A percentile compares a stretch with the other conserved stretches of the same genome.
These are phyloP conservation scores for Heliconius ismenius DNA, from an alignment of 2,888 invertebrate genomes.

Conservation along the genomic window DNA sequence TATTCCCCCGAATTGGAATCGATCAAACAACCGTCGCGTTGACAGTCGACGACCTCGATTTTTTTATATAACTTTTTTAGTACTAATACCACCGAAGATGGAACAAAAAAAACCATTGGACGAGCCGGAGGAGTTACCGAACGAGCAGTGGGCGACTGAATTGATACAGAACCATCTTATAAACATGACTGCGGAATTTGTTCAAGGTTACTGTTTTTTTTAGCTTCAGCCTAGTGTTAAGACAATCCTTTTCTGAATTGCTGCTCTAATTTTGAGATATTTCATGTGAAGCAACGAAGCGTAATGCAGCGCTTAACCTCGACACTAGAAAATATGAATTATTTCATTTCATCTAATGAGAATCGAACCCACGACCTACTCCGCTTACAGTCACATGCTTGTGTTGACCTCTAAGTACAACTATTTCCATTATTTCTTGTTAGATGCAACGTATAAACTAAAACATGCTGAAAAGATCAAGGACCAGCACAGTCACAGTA, in stretches of 20 bases:
- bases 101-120: not conserved
- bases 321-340: too few species aligned
- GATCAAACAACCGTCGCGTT: too few species aligned
- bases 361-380: too few species aligned
- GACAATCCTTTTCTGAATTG: not conserved
- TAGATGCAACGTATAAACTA: slow-evolving; percentile 42
- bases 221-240: not conserved
- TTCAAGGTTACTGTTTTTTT: slow-evolving; percentile 32
- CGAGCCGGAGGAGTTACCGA: not conserved
- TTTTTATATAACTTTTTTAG: not conserved
- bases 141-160: slow-evolving; percentile 13
- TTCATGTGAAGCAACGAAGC: too few species aligned
- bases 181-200: slow-evolving; percentile 41
- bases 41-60: too few species aligned
- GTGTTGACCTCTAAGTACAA: too few species aligned
- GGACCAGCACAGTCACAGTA: slow-evolving; percentile 42
- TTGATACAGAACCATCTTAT: slow-evolving; percentile 30
- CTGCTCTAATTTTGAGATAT: not conserved
- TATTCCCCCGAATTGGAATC: too few species aligned
- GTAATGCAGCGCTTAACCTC: too few species aligned
- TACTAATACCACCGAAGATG: not conserved
- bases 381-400: too few species aligned
- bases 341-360: too few species aligned
- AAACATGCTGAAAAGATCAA: slow-evolving; percentile 40
- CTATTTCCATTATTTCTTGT: not conserved